Evolutionary conservation across 2,888 invertebrate species (phyloP).

Genomic region (Julus scandinavius): DNA sequence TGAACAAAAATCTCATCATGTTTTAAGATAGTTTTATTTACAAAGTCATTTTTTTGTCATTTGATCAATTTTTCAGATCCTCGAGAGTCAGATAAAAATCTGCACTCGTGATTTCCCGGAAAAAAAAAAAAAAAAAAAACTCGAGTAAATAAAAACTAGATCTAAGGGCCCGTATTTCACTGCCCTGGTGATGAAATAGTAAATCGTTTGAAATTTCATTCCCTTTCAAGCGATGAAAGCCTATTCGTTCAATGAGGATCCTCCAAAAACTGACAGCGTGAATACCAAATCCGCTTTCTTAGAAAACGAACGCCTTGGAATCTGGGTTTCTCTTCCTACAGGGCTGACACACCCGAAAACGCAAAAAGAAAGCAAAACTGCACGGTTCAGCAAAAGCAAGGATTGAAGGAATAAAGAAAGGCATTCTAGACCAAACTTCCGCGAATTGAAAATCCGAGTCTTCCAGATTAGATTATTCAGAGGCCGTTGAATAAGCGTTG

Average conservation of each 20-base stretch:
- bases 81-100: not conserved
- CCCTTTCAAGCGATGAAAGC: constrained; percentile 20
- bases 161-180: not conserved
- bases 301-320: not conserved
- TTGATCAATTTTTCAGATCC: not conserved
- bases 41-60: not conserved
- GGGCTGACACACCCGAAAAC: not conserved
- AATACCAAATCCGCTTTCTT: constrained; percentile 22
- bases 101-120: not conserved
- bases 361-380: constrained; percentile 19
- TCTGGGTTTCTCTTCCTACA: not conserved
- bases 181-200: constrained; percentile 23
- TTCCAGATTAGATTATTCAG: not conserved
- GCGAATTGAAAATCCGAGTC: not conserved
- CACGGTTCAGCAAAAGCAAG: constrained; percentile 34
- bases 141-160: not conserved
- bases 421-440: not conserved
- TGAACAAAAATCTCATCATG: not conserved
- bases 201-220: not conserved
- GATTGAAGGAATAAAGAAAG: constrained; percentile 9
- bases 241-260: not conserved
- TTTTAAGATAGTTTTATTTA: constrained; percentile 17
- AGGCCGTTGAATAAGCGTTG: constrained; percentile 16
- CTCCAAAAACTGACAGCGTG: not conserved
- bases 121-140: not conserved